Percentiles rank a stretch among this genome's conserved stretches.
Evolutionary conservation across 1,140 invertebrate species (phyloP).

Genomic region (Phymorhynchus buccinoides): DNA sequence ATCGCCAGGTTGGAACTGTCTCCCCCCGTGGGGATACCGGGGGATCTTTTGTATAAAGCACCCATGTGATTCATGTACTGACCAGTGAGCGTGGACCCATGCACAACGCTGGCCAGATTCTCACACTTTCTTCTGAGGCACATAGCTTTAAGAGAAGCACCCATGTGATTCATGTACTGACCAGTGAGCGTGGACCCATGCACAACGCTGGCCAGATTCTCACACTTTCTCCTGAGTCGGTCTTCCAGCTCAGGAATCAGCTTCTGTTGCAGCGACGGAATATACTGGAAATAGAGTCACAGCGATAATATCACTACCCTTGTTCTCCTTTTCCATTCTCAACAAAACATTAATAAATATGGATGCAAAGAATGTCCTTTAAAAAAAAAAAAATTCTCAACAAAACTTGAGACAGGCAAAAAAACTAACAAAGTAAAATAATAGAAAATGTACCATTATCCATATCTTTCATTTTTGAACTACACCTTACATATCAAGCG

Average conservation of each 20-base stretch:
- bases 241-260: slow-evolving; percentile 65
- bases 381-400: no score
- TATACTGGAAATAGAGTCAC: slow-evolving; percentile 48
- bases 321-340: background rate
- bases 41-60: no score
- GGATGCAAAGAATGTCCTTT: no score
- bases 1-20: no score
- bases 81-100: slow-evolving; percentile 53
- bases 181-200: slow-evolving; percentile 50
- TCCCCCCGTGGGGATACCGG: no score
- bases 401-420: no score
- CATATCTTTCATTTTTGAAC: no score
- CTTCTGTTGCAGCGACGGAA: slow-evolving; percentile 61
- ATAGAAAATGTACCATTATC: no score
- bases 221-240: slow-evolving; percentile 62
- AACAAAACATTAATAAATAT: background rate
- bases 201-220: slow-evolving; percentile 58
- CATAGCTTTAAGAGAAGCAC: slow-evolving; percentile 22
- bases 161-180: slow-evolving; percentile 40
- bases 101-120: slow-evolving; percentile 55
- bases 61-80: slow-evolving; percentile 29
- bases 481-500: no score
- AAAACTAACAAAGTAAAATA: no score
- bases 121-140: slow-evolving; percentile 62
- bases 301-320: background rate